phyloP scores from a whole-genome alignment of 2,113 vertebrate genomes.

The Noturus placidus region DNA sequence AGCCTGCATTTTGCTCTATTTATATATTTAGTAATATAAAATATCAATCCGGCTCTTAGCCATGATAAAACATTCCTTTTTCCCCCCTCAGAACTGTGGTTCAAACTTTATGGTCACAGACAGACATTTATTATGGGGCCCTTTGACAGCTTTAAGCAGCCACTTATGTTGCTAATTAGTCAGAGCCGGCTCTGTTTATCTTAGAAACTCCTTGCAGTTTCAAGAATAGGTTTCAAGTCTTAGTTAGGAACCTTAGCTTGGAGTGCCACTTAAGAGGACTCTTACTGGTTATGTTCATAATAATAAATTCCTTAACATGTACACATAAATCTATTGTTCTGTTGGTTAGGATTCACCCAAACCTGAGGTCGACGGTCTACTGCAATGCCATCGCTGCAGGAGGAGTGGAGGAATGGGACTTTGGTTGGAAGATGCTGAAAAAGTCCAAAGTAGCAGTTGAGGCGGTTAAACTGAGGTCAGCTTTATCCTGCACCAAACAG shows the following conservation, averaged over 20 bases:
- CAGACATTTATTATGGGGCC: not conserved
- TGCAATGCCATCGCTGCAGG: constrained; percentile 81
- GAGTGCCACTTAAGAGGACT: not conserved
- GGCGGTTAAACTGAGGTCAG: constrained; percentile 78
- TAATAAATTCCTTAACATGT: not conserved
- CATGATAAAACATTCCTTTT: not conserved
- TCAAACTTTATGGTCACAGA: not conserved
- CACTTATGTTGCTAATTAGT: not conserved
- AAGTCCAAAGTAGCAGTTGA: constrained; percentile 76
- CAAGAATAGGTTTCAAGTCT: not conserved
- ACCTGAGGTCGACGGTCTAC: constrained; percentile 85
- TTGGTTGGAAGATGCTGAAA: constrained; percentile 80
- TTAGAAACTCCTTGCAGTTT: not conserved
- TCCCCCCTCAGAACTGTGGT: not conserved
- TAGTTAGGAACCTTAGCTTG: not conserved
- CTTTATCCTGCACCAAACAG: constrained; percentile 77
- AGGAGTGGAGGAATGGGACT: constrained; percentile 78
- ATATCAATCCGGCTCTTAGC: not conserved
- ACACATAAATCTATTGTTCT: not conserved
- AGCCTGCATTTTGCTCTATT: not conserved
- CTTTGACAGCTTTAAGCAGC: not conserved
- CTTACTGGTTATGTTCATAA: not conserved
- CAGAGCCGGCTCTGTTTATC: not conserved
- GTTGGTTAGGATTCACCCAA: constrained; percentile 79
- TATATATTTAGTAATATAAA: not conserved